Base-by-base conservation (phyloP, 2,888 invertebrate genomes). In the Caenorhabditis sulstoni region DNA sequence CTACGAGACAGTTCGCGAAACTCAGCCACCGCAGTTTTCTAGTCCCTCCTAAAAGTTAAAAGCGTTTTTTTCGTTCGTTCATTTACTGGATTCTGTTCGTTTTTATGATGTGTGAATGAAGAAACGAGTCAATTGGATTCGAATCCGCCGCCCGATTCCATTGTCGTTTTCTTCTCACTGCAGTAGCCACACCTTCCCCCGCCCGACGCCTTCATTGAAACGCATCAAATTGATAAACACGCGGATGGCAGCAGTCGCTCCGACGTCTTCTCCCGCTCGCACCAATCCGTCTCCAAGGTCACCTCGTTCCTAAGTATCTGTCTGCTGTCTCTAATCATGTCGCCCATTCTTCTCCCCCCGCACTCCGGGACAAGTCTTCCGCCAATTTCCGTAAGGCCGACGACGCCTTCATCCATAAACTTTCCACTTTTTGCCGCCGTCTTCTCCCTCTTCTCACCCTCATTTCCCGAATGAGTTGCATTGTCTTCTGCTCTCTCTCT, bases 181-280 rank as follows among this genome's bases (percentile, higher is more conserved):
- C 58, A 39, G 22, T 44, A 41, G 68, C 61, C 70, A 70, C 61
- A 61, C 70, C 61, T 70, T 70, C 47, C n/a, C 18, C 49, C 35
- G 11, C 22, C 47, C 18, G 14, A 45, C 47, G 47, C 50, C 62
- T 53, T 53, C 55, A n/a, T 68, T 47, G 70, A 70, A 47, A 70
- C 35, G 61, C 70, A 61, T 70, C 61, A 61, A 70, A 70, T 70
- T 70, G 70, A 70, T 70, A 70, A 70, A 70, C 61, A 70, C 55
- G 70, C 53, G 55, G 70, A 70, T 70, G 61, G 12, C 45, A 53
- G 41, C 20, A 9, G 16, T 37, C 37, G 37, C n/a, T n/a, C 3
- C 29, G 29, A 29, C 29, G 29, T 29, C 29, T 29, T 29, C 29
- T 29, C 29, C 29, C 29, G 29, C 58, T 4, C 3, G 23, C 29